Base-by-base conservation (phyloP, 2,113 vertebrate species). In the Triplophysa tibetana region DNA sequence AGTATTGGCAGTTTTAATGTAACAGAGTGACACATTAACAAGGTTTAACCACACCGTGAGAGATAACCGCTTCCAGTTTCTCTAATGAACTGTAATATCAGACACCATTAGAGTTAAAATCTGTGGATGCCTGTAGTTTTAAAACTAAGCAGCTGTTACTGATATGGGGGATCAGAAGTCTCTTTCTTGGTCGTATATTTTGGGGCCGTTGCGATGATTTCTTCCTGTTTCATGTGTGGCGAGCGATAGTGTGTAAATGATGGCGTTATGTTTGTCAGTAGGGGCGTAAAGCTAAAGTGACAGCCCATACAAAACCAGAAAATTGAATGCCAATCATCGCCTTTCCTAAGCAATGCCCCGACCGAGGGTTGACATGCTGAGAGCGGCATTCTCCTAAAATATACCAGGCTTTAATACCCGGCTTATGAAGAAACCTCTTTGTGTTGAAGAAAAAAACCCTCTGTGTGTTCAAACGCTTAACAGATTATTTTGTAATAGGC, bases 301-400 rank as follows among this genome's bases (percentile, higher is more conserved):
- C 84, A 85, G 84, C 66, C 45, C 70, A 17, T 52, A 60, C 60
- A 52, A 82, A 79, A 62, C 65, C 23, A 74, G 63, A 64, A 84
- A 81, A 82, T 79, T 78, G 81, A 80, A 77, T 69, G 69, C 73
- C 75, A 78, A 58, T 79, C 84, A 83, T 77, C 54, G 24, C 38
- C 33, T 23, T 33, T 58, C 29, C 45, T 23, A 48, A 21, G 48
- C 66, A 56, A 67, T 14, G 60, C 33, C 24, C 48, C 43, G 56
- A 14, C 10, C 10, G 60, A 6, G 61, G 26, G 75, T 70, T 48
- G 12, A 13, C 17, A 38, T 52, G 52, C 50, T 77, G 74, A 41
- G 60, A 64, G 43, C n/a, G 45, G 38, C 24, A 75, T 50, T 81
- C 67, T 50, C 23, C 41, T 29, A 29, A 26, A 70, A 62, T 50